Conservation (phyloP, 2,113 vertebrate species). For the Phyllostomus hastatus region DNA sequence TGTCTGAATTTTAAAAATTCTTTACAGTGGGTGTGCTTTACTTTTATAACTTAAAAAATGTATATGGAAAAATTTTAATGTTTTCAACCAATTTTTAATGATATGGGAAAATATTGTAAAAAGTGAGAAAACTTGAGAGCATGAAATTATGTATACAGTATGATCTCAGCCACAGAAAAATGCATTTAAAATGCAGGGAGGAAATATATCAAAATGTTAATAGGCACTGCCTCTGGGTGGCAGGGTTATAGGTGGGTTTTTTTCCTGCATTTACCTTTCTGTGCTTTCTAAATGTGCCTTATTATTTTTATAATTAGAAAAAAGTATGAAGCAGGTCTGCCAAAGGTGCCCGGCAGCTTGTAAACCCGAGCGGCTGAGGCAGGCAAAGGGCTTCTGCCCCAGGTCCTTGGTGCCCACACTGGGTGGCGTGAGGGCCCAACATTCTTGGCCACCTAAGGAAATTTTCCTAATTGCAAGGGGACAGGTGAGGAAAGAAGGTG, state of each 20-base stretch:
- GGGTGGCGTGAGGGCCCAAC: background rate
- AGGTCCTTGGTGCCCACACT: background rate
- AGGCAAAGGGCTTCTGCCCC: background rate
- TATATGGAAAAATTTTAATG: constrained; percentile 33
- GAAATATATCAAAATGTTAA: constrained; percentile 60
- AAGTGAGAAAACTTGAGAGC: constrained; percentile 50
- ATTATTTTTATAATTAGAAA: constrained; percentile 44
- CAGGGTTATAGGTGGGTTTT: background rate
- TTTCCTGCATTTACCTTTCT: constrained; percentile 32
- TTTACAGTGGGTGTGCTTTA: background rate
- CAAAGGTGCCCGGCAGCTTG: background rate
- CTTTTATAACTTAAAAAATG: constrained; percentile 10
- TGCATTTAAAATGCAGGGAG: constrained; percentile 55
- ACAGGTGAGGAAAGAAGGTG: background rate
- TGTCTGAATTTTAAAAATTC: constrained; percentile 35
- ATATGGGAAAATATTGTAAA: constrained; percentile 40
- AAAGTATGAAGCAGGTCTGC: constrained; percentile 4
- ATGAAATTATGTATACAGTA: constrained; percentile 30
- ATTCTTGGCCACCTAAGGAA: background rate
- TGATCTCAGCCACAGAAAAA: constrained; percentile 66
- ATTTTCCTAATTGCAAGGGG: background rate
- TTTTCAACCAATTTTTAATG: constrained; percentile 54
- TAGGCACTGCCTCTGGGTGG: constrained; percentile 62
- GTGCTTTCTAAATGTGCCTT: constrained; percentile 45
- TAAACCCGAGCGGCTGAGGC: background rate